Conservation (phyloP, 2,797 vertebrate species). For the Esox masquinongy region DNA sequence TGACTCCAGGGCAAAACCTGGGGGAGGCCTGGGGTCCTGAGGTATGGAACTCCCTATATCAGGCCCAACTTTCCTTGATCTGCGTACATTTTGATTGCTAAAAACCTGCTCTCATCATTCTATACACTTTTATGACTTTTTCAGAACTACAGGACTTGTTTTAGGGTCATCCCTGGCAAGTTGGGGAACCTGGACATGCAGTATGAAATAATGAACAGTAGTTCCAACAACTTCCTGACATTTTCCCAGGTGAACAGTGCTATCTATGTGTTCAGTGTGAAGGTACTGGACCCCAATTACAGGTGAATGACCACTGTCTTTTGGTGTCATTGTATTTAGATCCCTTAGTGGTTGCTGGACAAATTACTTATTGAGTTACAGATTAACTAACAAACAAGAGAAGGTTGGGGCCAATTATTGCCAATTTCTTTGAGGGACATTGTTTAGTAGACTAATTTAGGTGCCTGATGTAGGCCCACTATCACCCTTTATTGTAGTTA, state of each 20-base stretch:
- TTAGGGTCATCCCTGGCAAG: conserved; percentile 6
- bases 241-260: conserved; percentile 26
- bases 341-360: neutral
- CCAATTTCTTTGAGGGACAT: neutral
- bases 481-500: neutral
- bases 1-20: neutral
- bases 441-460: neutral
- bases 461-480: neutral
- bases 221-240: conserved; percentile 22
- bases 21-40: neutral
- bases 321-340: neutral
- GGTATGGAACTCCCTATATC: neutral
- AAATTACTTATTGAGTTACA: neutral
- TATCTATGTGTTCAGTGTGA: conserved; percentile 23
- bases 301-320: conserved; percentile 17
- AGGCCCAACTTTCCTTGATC: neutral
- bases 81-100: neutral
- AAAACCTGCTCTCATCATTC: neutral
- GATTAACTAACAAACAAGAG: neutral
- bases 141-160: conserved; percentile 27
- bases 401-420: neutral
- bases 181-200: conserved; percentile 14
- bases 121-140: neutral
- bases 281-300: conserved; percentile 31
- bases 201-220: conserved; percentile 35